Conservation (phyloP, 2,113 vertebrate genomes). For the Irena cyanogastra region DNA sequence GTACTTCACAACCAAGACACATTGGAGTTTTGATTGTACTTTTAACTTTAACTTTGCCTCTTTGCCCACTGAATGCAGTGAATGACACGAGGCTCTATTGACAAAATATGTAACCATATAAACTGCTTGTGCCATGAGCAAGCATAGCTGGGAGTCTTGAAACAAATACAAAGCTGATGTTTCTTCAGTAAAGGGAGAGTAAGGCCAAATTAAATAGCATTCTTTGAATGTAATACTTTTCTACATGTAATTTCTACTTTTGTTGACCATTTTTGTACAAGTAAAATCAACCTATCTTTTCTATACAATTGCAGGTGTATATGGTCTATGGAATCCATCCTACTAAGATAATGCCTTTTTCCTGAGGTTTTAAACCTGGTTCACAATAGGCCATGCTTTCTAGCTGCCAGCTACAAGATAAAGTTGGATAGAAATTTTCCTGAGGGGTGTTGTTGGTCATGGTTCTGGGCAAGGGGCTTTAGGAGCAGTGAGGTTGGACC, state of each 20-base stretch:
- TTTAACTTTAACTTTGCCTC: neutral
- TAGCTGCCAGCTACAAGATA: neutral
- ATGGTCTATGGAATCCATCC: neutral
- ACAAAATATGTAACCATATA: neutral
- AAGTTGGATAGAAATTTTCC: neutral
- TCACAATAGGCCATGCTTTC: neutral
- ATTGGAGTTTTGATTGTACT: neutral
- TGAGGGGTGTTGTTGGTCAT: neutral
- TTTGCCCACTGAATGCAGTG: neutral
- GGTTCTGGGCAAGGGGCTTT: rapidly evolving
- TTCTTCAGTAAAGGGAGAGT: neutral
- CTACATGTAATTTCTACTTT: neutral
- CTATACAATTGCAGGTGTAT: rapidly evolving
- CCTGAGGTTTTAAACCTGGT: neutral
- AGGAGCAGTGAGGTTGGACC: neutral
- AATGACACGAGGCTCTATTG: neutral
- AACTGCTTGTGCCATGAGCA: neutral
- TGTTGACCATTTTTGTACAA: neutral
- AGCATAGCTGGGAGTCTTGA: neutral
- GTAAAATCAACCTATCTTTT: neutral
- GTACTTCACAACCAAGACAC: neutral
- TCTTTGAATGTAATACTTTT: neutral
- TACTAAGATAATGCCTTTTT: neutral
- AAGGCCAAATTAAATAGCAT: neutral
- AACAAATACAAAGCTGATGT: neutral